Percentiles rank a stretch among this genome's conserved stretches.
Conservation (phyloP, 2,888 invertebrate species). For the Drepanosiphum platanoidis region DNA sequence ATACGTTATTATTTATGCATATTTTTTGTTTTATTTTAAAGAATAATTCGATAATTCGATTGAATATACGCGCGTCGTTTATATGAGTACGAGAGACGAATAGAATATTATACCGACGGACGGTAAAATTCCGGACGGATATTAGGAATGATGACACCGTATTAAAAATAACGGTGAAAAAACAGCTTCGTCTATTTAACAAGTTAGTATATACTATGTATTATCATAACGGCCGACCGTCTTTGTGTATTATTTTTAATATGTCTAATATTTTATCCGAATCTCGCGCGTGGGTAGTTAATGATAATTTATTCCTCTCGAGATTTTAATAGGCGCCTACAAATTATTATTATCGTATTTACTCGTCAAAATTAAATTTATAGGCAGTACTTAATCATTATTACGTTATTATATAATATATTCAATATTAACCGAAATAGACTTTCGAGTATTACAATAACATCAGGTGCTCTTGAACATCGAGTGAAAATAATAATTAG, state of each 20-base stretch:
- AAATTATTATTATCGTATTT: background rate
- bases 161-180: background rate
- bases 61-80: too few species aligned
- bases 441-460: background rate
- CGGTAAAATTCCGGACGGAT: background rate
- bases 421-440: background rate
- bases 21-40: too few species aligned
- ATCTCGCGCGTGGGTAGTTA: background rate
- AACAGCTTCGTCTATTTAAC: background rate
- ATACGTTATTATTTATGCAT: too few species aligned
- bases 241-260: background rate
- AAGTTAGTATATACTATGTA: background rate
- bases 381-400: background rate
- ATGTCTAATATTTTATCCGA: background rate
- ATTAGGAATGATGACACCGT: conserved; percentile 18
- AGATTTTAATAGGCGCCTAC: background rate
- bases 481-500: background rate
- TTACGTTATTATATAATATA: too few species aligned
- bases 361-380: background rate
- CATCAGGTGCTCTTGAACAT: background rate
- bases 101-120: background rate
- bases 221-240: background rate
- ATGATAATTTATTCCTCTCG: conserved; percentile 3
- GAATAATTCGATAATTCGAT: too few species aligned
- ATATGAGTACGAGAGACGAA: background rate